These are phyloP conservation scores for Pedicia rivosa DNA, from an alignment of 2,888 invertebrate species.

Conservation along the genomic window DNA sequence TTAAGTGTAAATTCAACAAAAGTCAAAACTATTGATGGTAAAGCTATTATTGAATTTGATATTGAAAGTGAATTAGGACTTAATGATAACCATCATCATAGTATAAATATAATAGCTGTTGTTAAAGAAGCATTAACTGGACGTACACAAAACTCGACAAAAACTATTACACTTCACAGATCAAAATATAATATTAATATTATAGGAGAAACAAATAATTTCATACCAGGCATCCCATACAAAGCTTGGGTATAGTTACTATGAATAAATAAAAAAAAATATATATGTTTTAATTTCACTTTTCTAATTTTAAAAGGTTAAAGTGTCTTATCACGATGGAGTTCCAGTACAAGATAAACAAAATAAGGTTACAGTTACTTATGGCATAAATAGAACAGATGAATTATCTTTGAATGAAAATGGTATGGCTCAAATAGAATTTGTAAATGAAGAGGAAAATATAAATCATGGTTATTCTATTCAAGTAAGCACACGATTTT, in stretches of 20 bases:
- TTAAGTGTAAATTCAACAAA: slow-evolving; percentile 42
- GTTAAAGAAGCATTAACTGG: slow-evolving; percentile 78
- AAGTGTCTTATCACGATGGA: slow-evolving; percentile 53
- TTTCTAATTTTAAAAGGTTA: too few species aligned
- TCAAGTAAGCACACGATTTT: too few species aligned
- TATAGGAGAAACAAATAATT: slow-evolving; percentile 67
- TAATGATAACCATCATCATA: slow-evolving; percentile 67
- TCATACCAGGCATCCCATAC: slow-evolving; percentile 73
- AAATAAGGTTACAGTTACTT: slow-evolving; percentile 31
- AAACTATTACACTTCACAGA: slow-evolving; percentile 57
- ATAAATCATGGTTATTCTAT: too few species aligned
- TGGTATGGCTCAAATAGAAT: slow-evolving; percentile 42
- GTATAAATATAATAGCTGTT: slow-evolving; percentile 70
- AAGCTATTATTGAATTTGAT: slow-evolving; percentile 55
- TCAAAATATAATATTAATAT: slow-evolving; percentile 60
- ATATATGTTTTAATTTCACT: too few species aligned
- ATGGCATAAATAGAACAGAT: slow-evolving; percentile 24
- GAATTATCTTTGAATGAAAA: slow-evolving; percentile 38
- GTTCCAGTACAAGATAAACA: slow-evolving; percentile 41
- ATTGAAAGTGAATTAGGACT: slow-evolving; percentile 58
- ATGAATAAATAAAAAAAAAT: too few species aligned
- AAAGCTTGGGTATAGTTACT: slow-evolving; percentile 30
- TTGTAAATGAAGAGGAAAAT: too few species aligned
- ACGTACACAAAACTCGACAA: slow-evolving; percentile 65
- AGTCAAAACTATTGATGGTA: slow-evolving; percentile 47